phyloP scores from a whole-genome alignment of 2,888 invertebrate genomes.

The Cosmia pyralina region DNA sequence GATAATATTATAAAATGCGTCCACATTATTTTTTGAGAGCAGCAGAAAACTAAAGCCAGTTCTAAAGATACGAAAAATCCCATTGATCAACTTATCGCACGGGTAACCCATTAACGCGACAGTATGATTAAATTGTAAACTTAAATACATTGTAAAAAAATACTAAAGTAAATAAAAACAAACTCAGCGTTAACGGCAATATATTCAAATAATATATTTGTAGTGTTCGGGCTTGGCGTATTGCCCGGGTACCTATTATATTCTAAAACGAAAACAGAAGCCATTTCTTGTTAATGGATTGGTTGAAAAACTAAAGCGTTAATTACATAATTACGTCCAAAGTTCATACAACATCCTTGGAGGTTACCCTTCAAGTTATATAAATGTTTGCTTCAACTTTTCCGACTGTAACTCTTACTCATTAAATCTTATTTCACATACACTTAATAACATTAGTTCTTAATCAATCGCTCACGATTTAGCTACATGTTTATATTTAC shows the following conservation, averaged over 20 bases:
- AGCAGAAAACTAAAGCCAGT: constrained; percentile 2
- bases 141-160: constrained; percentile 55
- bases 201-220: constrained; percentile 76
- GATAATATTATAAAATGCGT: not conserved
- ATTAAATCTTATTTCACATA: not conserved
- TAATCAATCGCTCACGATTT: constrained; percentile 44
- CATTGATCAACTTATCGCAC: constrained; percentile 29
- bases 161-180: constrained; percentile 66
- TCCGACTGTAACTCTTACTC: constrained; percentile 3
- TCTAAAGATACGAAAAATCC: not conserved
- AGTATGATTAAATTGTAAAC: constrained; percentile 40
- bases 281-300: constrained; percentile 75
- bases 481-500: constrained; percentile 32
- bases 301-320: constrained; percentile 60
- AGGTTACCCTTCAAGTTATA: constrained; percentile 5
- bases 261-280: constrained; percentile 73
- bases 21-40: not conserved
- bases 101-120: constrained; percentile 28
- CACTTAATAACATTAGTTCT: constrained; percentile 16
- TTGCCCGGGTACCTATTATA: constrained; percentile 76
- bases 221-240: constrained; percentile 77
- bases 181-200: constrained; percentile 61
- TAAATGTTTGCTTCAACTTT: constrained; percentile 2
- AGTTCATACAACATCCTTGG: constrained; percentile 22
- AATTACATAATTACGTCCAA: constrained; percentile 43